Base-by-base conservation (phyloP, 1,140 invertebrate genomes). In the Geopemphigus sp. region DNA sequence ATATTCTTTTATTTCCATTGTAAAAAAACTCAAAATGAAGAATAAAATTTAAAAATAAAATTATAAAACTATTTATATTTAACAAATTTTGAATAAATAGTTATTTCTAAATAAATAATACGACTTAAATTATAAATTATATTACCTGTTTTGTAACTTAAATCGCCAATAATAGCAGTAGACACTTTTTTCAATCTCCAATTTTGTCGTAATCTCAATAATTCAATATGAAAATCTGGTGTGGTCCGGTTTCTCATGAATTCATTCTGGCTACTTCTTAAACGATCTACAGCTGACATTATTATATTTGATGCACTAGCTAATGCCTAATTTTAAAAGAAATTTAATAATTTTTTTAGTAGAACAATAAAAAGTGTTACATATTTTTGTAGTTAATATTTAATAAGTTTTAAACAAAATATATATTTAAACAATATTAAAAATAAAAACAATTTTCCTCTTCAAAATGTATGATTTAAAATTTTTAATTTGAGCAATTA, bases 181-280 rank as follows among this genome's bases (percentile, higher is more conserved):
- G 94, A 95, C 1, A 97, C 93, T 88, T 98, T 98, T 85, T 97
- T 97, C 3, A 99, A 85, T 80, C 96, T 88, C 96, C 96, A 99
- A 83, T 95, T 97, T 84, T 98, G 95, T 66, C 96, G 86, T 54
- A 99, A 87, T 81, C 94, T 88, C 1, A 98, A 84, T 63, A 98
- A 86, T 85, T 99, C 96, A 82, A 95, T 93, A 84, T 98, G 96
- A 85, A 98, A 98, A 85, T 98, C 95, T 14, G 92, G 91, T 81
- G 89, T 90, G 8, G 91, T 89, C 64, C 92, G 88, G 61, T 91
- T 92, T 83, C 90, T 90, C 0, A 91, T 89, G 81, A 92, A 90
- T 85, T 95, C 93, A 81, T 90, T 92, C 82, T 94, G 90, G 66
- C 92, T 92, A 81, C 90, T 91, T 83, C 93, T 89, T 14, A 98